These are phyloP conservation scores for Drosophila macrospina DNA, from an alignment of 2,888 invertebrate species.

Conservation along the genomic window DNA sequence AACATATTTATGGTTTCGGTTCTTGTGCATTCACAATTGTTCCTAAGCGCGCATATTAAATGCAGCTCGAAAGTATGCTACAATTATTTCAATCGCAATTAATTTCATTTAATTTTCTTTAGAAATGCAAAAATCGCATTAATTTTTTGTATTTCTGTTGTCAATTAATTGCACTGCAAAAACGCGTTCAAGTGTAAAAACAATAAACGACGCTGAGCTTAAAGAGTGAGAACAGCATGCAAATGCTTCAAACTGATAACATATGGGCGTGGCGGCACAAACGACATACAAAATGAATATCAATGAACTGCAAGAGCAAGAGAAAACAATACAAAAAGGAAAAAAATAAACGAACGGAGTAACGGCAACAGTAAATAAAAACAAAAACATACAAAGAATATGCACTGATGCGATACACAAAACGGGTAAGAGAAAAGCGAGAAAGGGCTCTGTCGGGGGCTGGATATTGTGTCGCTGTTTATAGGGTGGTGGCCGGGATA, in stretches of 20 bases:
- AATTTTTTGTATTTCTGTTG: constrained; percentile 39
- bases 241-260: constrained; percentile 27
- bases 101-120: too few species aligned
- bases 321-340: constrained; percentile 48
- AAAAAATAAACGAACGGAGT: constrained; percentile 34
- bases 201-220: constrained; percentile 18
- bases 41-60: too few species aligned
- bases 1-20: neutral
- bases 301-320: constrained; percentile 67
- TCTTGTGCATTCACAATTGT: too few species aligned
- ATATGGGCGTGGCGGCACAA: constrained; percentile 61
- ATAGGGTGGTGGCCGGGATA: too few species aligned
- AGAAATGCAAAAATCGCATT: too few species aligned
- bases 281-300: constrained; percentile 61
- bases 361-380: constrained; percentile 51
- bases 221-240: constrained; percentile 23
- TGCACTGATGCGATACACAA: constrained; percentile 32
- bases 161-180: constrained; percentile 58
- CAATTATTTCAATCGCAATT: too few species aligned
- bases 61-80: neutral
- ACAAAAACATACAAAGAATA: constrained; percentile 35
- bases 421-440: constrained; percentile 28
- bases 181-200: constrained; percentile 36
- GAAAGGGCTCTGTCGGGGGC: neutral
- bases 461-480: neutral